Percentiles rank a stretch among this genome's conserved stretches.
Evolutionary conservation across 2,888 invertebrate genomes (phyloP).

Genomic region (Philereme vetulata): DNA sequence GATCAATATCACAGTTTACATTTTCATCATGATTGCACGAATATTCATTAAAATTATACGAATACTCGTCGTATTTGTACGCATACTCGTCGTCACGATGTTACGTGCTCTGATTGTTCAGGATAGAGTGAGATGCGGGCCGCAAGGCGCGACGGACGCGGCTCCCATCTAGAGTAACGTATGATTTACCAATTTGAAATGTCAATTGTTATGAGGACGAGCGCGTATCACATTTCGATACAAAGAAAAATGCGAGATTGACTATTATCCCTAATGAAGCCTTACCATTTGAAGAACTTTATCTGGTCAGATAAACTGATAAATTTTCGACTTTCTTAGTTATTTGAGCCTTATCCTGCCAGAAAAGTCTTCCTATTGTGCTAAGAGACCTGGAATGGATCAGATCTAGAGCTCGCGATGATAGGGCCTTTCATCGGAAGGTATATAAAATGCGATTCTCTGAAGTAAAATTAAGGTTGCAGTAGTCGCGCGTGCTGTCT

Average conservation of each 20-base stretch:
- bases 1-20: neutral
- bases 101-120: neutral
- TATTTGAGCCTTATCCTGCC: neutral
- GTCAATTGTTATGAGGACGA: constrained; percentile 67
- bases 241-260: neutral
- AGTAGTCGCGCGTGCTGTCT: neutral
- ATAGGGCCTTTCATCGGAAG: neutral
- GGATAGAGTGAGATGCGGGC: constrained; percentile 7
- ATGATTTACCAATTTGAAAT: constrained; percentile 71
- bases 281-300: too few relatives aligned
- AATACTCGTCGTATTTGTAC: neutral
- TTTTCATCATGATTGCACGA: neutral
- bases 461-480: constrained; percentile 1
- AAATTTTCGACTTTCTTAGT: neutral
- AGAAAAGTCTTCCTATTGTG: too few relatives aligned
- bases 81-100: neutral
- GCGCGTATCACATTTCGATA: constrained; percentile 21
- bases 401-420: neutral
- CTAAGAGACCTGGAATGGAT: too few relatives aligned
- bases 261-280: too few relatives aligned
- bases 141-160: constrained; percentile 44
- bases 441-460: constrained; percentile 3
- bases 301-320: too few relatives aligned
- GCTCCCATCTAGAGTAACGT: constrained; percentile 72
- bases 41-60: neutral